phyloP scores from a whole-genome alignment of 2,113 vertebrate genomes.

The Numida meleagris region DNA sequence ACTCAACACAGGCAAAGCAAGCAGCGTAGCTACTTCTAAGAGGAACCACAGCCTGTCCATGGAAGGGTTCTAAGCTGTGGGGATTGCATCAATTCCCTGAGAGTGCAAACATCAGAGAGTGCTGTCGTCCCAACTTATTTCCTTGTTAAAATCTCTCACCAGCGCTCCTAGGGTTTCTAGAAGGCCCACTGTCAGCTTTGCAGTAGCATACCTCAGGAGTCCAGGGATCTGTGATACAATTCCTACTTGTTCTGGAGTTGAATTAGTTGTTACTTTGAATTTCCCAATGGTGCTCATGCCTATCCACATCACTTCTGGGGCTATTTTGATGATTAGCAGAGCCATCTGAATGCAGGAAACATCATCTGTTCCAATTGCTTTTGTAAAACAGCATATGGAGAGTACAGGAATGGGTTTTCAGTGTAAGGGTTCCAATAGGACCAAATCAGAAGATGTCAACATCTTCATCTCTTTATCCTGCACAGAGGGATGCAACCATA shows the following conservation, averaged over 20 bases:
- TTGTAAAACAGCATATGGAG: not conserved
- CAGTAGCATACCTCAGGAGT: not conserved
- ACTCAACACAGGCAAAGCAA: not conserved
- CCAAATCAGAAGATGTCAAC: not conserved
- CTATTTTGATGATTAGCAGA: not conserved
- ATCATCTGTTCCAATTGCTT: not conserved
- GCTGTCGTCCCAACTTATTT: not conserved
- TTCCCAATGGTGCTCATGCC: not conserved
- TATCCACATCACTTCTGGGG: not conserved
- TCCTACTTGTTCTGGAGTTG: not conserved
- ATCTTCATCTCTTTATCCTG: not conserved
- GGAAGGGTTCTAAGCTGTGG: not conserved
- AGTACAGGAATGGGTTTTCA: not conserved
- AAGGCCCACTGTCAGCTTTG: not conserved
- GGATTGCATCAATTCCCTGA: rapidly evolving
- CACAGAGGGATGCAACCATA: not conserved
- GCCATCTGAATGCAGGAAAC: not conserved
- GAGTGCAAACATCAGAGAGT: not conserved
- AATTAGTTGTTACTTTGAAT: not conserved
- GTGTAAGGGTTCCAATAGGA: not conserved
- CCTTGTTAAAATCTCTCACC: not conserved
- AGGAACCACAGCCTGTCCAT: not conserved
- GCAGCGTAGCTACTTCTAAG: not conserved
- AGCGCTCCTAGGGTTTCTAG: not conserved
- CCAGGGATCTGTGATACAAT: not conserved